These are phyloP conservation scores for Apotomis betuletana DNA, from an alignment of 2,888 invertebrate genomes.

Conservation along the genomic window DNA sequence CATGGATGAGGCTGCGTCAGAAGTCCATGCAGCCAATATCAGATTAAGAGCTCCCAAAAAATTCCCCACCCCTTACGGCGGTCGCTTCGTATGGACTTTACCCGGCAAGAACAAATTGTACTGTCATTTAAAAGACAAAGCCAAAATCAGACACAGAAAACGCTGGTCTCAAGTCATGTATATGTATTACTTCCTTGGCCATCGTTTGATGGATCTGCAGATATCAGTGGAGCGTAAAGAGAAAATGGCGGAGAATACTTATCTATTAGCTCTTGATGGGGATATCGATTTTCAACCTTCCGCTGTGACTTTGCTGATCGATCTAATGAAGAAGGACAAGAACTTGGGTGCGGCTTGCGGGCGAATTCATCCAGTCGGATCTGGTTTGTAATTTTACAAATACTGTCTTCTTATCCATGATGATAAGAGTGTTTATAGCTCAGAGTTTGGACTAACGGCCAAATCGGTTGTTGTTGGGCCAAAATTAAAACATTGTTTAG, in stretches of 20 bases:
- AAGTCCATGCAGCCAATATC: constrained; percentile 86
- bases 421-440: too few relatives aligned
- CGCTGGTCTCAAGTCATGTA: constrained; percentile 98
- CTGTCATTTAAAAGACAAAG: constrained; percentile 94
- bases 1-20: constrained; percentile 89
- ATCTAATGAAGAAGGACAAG: constrained; percentile 93
- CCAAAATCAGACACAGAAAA: constrained; percentile 94
- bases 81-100: constrained; percentile 91
- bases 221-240: constrained; percentile 85
- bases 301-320: constrained; percentile 90
- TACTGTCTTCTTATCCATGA: neutral
- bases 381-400: constrained; percentile 61
- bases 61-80: constrained; percentile 93
- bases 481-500: too few relatives aligned
- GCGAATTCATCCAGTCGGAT: constrained; percentile 94
- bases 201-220: constrained; percentile 88
- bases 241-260: constrained; percentile 91
- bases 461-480: too few relatives aligned
- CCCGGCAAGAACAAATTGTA: constrained; percentile 93
- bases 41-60: constrained; percentile 87
- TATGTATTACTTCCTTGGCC: constrained; percentile 95
- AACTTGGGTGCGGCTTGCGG: constrained; percentile 94
- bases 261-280: constrained; percentile 92
- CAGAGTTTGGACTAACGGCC: too few relatives aligned
- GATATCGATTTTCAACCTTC: constrained; percentile 94